Base-by-base conservation (phyloP, 2,888 invertebrate species). In the Copidosoma aretas region DNA sequence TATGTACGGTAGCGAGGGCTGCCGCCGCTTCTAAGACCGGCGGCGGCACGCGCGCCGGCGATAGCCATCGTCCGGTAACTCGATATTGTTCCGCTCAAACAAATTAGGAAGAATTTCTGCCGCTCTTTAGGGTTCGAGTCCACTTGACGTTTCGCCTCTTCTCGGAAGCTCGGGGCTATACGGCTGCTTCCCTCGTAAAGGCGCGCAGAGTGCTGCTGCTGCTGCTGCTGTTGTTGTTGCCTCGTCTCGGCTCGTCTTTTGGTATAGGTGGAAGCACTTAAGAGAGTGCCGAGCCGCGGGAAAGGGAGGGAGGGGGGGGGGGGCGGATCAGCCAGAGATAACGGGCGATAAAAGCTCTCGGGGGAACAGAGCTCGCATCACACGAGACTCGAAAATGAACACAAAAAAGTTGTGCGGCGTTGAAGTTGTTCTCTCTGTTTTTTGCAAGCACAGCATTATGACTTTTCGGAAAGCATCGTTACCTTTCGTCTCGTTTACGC, bases 1-100 rank as follows among this genome's bases (percentile, higher is more conserved):
- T 65, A 66, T n/a, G n/a, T n/a, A n/a, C 32, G 32, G 32, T 32
- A 32, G 32, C 32, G 32, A n/a, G n/a, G n/a, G n/a, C n/a, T n/a
- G n/a, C n/a, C 32, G 32, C 8, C 4, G 3, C 3, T 32, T 32
- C 32, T 32, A 32, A 32, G 32, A 8, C 32, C 32, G 32, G 74
- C 71, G 73, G 77, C 75, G 78, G 80, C 81, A 80, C 81, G 80
- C 81, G 80, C 79, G 79, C 79, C 77, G 17, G 41, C 53, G 67
- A 70, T 67, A 64, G 78, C 67, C 76, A 82, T 82, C 82, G 75
- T 67, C 75, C 49, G 76, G 82, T 81, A 82, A 82, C 82, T 81
- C 81, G 82, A 82, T 82, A 82, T 82, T 82, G 81, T 81, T 82
- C 81, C 78, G 78, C 81, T 82, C 79, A 79, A 80, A 80, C 78